These are phyloP conservation scores for Trematocara variabile DNA, from an alignment of 2,113 vertebrate genomes.

Conservation along the genomic window DNA sequence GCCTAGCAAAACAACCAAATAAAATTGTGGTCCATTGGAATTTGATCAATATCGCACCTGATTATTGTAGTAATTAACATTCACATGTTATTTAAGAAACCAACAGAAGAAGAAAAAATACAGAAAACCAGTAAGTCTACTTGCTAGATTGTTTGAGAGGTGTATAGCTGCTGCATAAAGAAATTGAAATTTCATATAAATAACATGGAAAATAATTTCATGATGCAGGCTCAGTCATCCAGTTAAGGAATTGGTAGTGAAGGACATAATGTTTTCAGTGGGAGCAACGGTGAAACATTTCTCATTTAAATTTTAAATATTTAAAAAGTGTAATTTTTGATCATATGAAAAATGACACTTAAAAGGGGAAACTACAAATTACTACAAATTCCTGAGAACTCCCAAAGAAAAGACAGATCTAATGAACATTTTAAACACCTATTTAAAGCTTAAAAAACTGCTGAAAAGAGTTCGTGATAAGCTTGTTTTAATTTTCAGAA, in stretches of 20 bases:
- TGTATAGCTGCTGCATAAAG: accelerated
- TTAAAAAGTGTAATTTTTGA: not conserved
- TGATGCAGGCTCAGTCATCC: accelerated
- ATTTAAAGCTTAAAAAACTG: not conserved
- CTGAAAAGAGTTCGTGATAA: accelerated
- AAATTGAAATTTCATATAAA: not conserved
- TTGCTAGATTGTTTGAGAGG: not conserved
- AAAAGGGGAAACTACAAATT: not conserved
- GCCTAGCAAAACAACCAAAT: not conserved
- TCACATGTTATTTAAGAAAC: not conserved
- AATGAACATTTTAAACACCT: not conserved
- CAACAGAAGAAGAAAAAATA: not conserved
- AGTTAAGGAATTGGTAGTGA: accelerated
- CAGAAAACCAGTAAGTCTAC: accelerated
- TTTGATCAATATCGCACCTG: not conserved
- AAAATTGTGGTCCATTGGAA: not conserved
- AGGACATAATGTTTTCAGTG: not conserved
- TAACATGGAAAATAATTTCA: not conserved
- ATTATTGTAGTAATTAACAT: accelerated
- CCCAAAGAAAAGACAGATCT: not conserved
- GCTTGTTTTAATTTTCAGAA: not conserved
- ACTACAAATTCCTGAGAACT: not conserved
- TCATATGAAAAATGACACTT: not conserved
- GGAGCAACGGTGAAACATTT: accelerated
- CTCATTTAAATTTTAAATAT: not conserved